Evolutionary conservation across 2,797 vertebrate species (phyloP).

Genomic region (Aulostomus chinensis): DNA sequence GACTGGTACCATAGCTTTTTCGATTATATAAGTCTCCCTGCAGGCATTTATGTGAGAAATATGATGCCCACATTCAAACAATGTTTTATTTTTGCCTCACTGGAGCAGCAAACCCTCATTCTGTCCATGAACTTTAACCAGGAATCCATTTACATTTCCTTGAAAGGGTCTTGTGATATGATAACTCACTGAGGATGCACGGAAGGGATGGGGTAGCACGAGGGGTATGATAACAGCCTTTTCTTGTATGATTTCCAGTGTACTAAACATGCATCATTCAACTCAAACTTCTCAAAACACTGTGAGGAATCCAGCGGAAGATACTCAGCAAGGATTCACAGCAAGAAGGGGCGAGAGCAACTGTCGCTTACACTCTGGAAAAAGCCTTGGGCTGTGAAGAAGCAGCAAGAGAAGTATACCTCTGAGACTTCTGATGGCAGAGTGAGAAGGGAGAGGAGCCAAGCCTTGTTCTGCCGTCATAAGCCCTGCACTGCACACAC

Average conservation of each 20-base stretch:
- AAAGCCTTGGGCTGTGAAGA: conserved; percentile 59
- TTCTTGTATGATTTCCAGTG: conserved; percentile 34
- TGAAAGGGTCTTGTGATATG: conserved; percentile 9
- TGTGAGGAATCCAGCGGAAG: conserved; percentile 38
- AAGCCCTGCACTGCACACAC: conserved; percentile 52
- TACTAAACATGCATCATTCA: conserved; percentile 45
- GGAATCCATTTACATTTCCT: conserved; percentile 31
- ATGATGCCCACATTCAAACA: conserved; percentile 10
- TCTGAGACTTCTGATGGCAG: conserved; percentile 64
- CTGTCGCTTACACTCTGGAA: conserved; percentile 49
- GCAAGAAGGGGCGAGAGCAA: conserved; percentile 43
- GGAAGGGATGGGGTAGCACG: neutral
- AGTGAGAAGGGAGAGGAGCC: conserved; percentile 60
- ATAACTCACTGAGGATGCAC: conserved; percentile 14
- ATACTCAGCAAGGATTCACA: conserved; percentile 47
- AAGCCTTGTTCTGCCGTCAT: conserved; percentile 60
- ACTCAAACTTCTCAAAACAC: conserved; percentile 45
- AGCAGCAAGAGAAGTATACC: conserved; percentile 62
- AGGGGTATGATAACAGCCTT: conserved; percentile 23
- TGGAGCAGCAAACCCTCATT: conserved; percentile 11
- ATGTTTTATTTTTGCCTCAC: conserved; percentile 16
- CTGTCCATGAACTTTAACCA: conserved; percentile 25
- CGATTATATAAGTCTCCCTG: conserved; percentile 15
- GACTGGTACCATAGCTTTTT: neutral
- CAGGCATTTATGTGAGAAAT: conserved; percentile 8